Evolutionary conservation across 2,888 invertebrate genomes (phyloP).

Genomic region (Rosalia funebris): DNA sequence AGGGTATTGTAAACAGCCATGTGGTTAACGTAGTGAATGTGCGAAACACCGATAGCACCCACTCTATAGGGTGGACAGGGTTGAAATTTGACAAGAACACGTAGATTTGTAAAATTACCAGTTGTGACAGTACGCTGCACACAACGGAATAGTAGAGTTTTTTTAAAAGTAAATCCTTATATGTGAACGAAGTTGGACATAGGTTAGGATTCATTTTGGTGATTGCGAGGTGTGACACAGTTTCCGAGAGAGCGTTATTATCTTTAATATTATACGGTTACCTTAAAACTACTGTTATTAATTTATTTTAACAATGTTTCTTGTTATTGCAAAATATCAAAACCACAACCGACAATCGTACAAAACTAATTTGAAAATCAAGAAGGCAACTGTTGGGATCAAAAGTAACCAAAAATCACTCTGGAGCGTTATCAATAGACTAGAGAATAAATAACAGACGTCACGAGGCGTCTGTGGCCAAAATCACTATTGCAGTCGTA

Average conservation of each 20-base stretch:
- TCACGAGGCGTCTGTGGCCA: no score
- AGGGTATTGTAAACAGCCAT: slow-evolving; percentile 73
- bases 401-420: background rate
- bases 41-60: slow-evolving; percentile 71
- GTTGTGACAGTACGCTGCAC: slow-evolving; percentile 59
- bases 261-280: no score
- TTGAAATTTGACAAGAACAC: slow-evolving; percentile 70
- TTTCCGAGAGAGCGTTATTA: no score
- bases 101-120: slow-evolving; percentile 56
- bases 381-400: background rate
- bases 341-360: background rate
- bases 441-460: no score
- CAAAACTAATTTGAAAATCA: background rate
- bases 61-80: slow-evolving; percentile 71
- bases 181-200: slow-evolving; percentile 60
- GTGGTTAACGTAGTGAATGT: slow-evolving; percentile 73
- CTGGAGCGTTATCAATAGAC: no score
- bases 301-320: no score
- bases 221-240: no score
- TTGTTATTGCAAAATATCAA: no score
- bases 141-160: slow-evolving; percentile 67
- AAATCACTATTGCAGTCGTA: no score
- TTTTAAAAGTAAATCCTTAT: slow-evolving; percentile 69
- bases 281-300: no score
- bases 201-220: slow-evolving; percentile 46